Conservation (phyloP, 2,888 invertebrate genomes). For the Helobdella robusta region DNA sequence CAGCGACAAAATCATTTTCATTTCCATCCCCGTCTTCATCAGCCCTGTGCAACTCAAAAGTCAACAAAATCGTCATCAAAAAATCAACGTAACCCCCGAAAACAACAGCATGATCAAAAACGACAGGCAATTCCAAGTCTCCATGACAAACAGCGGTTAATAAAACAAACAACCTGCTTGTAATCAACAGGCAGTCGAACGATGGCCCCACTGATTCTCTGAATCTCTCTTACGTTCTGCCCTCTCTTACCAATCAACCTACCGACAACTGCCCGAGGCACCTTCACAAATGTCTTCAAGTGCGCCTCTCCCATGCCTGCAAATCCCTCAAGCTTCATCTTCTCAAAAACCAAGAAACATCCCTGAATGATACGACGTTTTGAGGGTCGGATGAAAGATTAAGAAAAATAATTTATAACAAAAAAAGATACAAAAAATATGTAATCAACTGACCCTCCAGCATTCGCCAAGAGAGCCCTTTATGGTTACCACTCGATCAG, state of each 20-base stretch:
- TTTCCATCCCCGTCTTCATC: neutral
- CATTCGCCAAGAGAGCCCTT: conserved; percentile 53
- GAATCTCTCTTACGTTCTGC: conserved; percentile 62
- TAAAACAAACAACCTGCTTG: too few species aligned
- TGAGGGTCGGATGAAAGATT: neutral
- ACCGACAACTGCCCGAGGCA: conserved; percentile 79
- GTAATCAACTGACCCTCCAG: conserved; percentile 28
- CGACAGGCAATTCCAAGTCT: too few species aligned
- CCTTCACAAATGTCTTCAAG: conserved; percentile 81
- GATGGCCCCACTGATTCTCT: conserved; percentile 82
- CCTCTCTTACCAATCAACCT: conserved; percentile 81
- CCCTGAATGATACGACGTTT: conserved; percentile 66
- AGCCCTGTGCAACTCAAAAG: neutral
- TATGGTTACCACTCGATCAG: conserved; percentile 84
- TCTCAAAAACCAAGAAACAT: conserved; percentile 91
- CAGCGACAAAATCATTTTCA: too few species aligned
- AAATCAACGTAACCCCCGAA: too few species aligned
- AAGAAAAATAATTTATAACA: neutral
- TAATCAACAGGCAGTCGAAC: conserved; percentile 47
- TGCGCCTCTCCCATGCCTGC: conserved; percentile 62
- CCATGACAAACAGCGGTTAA: too few species aligned
- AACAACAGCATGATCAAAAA: too few species aligned
- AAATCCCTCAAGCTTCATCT: conserved; percentile 68
- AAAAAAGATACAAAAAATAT: neutral
- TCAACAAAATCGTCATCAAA: neutral